These are phyloP conservation scores for Belonocnema kinseyi DNA, from an alignment of 1,140 invertebrate species.

Conservation along the genomic window DNA sequence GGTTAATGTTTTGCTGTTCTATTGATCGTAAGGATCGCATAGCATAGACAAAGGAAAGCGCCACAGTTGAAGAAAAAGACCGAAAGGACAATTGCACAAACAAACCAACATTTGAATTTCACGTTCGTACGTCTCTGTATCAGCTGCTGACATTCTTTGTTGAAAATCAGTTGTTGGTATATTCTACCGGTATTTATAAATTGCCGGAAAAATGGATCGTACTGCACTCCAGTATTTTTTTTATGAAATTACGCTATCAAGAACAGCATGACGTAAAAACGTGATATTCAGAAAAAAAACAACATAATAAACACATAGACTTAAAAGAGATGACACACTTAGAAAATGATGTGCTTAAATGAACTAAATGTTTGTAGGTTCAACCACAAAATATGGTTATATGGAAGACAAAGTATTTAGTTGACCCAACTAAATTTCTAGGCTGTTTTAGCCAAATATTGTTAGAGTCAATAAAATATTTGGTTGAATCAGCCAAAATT, in stretches of 20 bases:
- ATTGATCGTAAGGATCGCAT: constrained; percentile 2
- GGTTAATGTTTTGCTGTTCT: neutral
- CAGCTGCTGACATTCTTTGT: constrained; percentile 6
- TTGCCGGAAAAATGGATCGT: neutral
- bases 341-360: too few species aligned
- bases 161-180: constrained; percentile 10
- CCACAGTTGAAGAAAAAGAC: neutral
- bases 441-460: too few species aligned
- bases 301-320: constrained; percentile 13
- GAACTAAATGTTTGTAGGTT: too few species aligned
- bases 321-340: neutral
- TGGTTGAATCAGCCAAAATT: too few species aligned
- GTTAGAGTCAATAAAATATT: too few species aligned
- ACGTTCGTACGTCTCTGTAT: constrained; percentile 11
- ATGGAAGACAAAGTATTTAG: too few species aligned
- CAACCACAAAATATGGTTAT: too few species aligned
- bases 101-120: constrained; percentile 9
- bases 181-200: neutral
- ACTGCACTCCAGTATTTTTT: neutral
- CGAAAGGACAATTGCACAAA: constrained; percentile 4
- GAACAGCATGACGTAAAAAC: constrained; percentile 19
- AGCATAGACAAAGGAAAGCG: neutral
- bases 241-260: neutral
- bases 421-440: too few species aligned
- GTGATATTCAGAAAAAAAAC: constrained; percentile 31